These are phyloP conservation scores for Parasteatoda tepidariorum DNA, from an alignment of 1,140 invertebrate species.

Conservation along the genomic window DNA sequence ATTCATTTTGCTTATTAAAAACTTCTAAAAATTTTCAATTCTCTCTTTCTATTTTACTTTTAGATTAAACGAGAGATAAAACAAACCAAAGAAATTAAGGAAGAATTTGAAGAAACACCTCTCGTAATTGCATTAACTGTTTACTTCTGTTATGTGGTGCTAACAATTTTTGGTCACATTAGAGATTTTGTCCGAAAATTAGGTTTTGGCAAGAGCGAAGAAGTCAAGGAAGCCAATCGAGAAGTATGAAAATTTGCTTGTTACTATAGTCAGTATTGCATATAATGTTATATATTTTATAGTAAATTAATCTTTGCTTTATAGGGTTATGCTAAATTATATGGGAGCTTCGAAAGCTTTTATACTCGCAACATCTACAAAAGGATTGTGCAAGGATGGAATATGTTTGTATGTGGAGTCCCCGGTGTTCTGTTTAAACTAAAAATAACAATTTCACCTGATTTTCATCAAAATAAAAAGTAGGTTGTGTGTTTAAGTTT, in stretches of 20 bases:
- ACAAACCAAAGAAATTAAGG: slow-evolving; percentile 16
- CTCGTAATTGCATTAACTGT: slow-evolving; percentile 53
- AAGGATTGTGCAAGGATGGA: slow-evolving; percentile 92
- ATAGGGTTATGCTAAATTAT: slow-evolving; percentile 87
- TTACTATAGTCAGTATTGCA: not conserved
- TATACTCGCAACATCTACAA: slow-evolving; percentile 94
- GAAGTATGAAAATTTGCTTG: slow-evolving; percentile 4
- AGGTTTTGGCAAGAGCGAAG: slow-evolving; percentile 39
- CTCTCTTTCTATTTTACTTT: too few species aligned
- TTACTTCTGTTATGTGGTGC: slow-evolving; percentile 58
- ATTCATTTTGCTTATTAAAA: too few species aligned
- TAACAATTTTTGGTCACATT: slow-evolving; percentile 61
- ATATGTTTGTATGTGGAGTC: slow-evolving; percentile 90
- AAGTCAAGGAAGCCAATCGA: slow-evolving; percentile 42
- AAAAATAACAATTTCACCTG: slow-evolving; percentile 85
- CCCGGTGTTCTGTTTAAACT: slow-evolving; percentile 87
- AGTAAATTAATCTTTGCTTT: slow-evolving; percentile 5
- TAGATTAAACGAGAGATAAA: slow-evolving; percentile 42
- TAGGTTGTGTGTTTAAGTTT: slow-evolving; percentile 12
- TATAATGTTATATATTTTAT: too few species aligned
- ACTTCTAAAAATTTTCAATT: too few species aligned
- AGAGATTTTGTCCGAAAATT: slow-evolving; percentile 58
- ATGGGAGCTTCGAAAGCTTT: slow-evolving; percentile 93
- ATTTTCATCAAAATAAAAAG: slow-evolving; percentile 80
- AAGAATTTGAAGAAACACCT: slow-evolving; percentile 55